These are phyloP conservation scores for Calliopsis andreniformis DNA, from an alignment of 1,140 invertebrate genomes.

Conservation along the genomic window DNA sequence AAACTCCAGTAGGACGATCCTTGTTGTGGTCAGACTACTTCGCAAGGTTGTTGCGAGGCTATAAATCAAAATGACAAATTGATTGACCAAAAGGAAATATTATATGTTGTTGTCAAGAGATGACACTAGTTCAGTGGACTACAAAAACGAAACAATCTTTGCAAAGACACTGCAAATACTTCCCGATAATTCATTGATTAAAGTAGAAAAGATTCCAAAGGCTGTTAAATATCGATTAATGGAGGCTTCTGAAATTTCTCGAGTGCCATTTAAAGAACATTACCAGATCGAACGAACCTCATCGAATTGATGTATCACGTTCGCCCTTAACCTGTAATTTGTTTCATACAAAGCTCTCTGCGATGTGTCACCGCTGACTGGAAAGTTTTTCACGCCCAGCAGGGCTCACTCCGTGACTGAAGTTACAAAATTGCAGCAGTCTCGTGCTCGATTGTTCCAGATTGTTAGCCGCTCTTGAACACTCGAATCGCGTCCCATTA, in stretches of 20 bases:
- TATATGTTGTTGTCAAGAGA: background rate
- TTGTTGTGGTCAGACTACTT: conserved; percentile 1
- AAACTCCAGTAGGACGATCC: conserved; percentile 18
- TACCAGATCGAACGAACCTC: background rate
- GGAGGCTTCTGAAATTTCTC: too few relatives aligned
- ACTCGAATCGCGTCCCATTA: background rate
- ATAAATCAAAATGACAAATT: conserved; percentile 59
- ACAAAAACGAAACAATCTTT: too few relatives aligned
- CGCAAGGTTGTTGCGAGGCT: background rate
- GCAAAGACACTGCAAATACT: too few relatives aligned
- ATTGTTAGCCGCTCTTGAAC: background rate
- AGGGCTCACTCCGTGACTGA: background rate
- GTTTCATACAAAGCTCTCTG: background rate
- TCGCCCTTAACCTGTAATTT: background rate
- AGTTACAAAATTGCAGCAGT: background rate
- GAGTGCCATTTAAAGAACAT: too few relatives aligned
- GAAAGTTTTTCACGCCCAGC: conserved; percentile 8
- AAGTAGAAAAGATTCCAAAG: too few relatives aligned
- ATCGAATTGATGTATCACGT: conserved; percentile 3
- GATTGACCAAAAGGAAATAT: conserved; percentile 26
- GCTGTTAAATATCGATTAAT: too few relatives aligned
- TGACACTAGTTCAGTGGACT: background rate
- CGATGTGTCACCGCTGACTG: background rate
- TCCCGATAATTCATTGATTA: too few relatives aligned
- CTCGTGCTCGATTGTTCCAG: conserved; percentile 1